Base-by-base conservation (phyloP, 2,888 invertebrate genomes). In the Nymphalis urticae region DNA sequence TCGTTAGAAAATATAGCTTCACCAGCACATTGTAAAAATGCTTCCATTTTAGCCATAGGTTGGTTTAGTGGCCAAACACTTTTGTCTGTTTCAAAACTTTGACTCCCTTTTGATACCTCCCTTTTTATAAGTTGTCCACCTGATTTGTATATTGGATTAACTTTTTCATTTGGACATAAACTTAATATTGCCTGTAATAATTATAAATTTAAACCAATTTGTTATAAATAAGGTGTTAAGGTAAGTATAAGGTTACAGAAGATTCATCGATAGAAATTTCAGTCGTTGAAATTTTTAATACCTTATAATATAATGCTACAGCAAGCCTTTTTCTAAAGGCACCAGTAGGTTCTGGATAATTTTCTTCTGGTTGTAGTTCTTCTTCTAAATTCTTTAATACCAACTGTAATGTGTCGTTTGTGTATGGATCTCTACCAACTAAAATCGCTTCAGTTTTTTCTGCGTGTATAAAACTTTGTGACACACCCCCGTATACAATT, bases 1-100 rank as follows among this genome's bases (percentile, higher is more conserved):
- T 98, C 98, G 80, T 96, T 95, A 17, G 95, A 89, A 85, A 96
- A 98, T 70, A 95, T 92, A 0, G 96, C 96, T 84, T 97, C 96
- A 3, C 97, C 98, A 76, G 94, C 88, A 75, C 94, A 94, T 76
- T 95, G 95, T 48, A 94, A 90, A 7, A 95, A 82, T 1, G 95
- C 95, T 86, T 97, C 97, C 47, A 96, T 75, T 83, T 97, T 97
- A 0, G 94, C 93, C 13, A 97, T 87, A 0, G 97, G 95, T 80
- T 97, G 92, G 72, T 95, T 95, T 21, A 97, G 79, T 0, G 97
- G 97, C 94, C 95, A 97, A 21, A 95, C 80, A 47, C 90, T 90
- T 79, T 94, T 93, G 73, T 96, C 94, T 0, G 95, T 95, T 64
- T 96, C 95, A 81, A 94, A 97, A 50, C 89, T 92, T 84, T 97